Evolutionary conservation across 1,140 invertebrate genomes (phyloP).

Genomic region (Coptotermes formosanus): DNA sequence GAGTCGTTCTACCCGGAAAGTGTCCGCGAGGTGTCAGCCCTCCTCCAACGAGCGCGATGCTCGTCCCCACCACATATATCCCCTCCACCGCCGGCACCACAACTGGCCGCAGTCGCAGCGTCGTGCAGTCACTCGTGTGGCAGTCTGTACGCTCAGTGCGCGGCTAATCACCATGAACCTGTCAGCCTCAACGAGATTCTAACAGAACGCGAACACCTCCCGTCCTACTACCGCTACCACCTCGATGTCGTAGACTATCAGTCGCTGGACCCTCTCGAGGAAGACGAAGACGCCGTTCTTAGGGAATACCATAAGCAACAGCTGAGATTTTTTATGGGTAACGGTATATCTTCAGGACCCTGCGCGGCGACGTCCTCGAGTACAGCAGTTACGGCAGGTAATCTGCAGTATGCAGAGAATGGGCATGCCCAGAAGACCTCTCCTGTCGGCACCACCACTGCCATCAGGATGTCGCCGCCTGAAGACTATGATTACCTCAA

Average conservation of each 20-base stretch:
- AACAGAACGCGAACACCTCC: not conserved
- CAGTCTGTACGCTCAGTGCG: constrained; percentile 11
- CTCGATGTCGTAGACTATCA: not conserved
- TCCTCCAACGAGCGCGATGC: not conserved
- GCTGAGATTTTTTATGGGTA: constrained; percentile 17
- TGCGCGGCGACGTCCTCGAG: not conserved
- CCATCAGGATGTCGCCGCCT: not conserved
- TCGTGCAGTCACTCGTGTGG: constrained; percentile 6
- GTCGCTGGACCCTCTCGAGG: not conserved
- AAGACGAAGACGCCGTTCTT: not conserved
- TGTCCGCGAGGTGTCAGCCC: constrained; percentile 19
- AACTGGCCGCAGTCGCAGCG: not conserved
- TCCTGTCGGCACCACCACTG: not conserved
- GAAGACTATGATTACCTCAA: constrained; percentile 38
- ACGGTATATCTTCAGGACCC: not conserved
- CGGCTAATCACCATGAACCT: not conserved
- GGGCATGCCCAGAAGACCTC: not conserved
- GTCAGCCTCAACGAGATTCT: constrained; percentile 10
- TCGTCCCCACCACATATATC: not conserved
- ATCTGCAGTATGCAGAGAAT: not conserved
- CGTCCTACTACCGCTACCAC: not conserved
- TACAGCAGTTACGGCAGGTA: not conserved
- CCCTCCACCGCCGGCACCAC: not conserved
- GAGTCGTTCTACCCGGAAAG: not conserved
- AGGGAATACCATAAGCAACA: constrained; percentile 20